Evolutionary conservation across 2,888 invertebrate genomes (phyloP).

Genomic region (Metellina segmentata): DNA sequence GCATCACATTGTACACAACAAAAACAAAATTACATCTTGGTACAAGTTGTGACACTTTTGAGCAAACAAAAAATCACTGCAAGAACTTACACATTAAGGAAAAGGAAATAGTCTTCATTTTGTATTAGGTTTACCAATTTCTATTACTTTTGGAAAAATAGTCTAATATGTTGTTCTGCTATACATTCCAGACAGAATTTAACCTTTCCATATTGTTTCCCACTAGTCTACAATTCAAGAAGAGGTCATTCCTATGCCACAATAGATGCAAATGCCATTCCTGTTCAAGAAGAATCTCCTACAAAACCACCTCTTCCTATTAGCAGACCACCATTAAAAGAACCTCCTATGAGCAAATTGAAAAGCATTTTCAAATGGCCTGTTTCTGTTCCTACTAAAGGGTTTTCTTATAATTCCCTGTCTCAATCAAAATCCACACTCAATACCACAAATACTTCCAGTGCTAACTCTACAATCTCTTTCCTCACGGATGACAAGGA

Average conservation of each 20-base stretch:
- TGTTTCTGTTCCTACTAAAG: constrained; percentile 9
- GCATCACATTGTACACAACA: no score
- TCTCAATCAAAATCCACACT: constrained; percentile 60
- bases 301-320: constrained; percentile 37
- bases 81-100: no score
- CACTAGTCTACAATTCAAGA: constrained; percentile 85
- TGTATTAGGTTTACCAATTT: background rate
- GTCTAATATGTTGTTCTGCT: no score
- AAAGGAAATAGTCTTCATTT: no score
- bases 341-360: constrained; percentile 30
- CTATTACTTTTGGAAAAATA: background rate
- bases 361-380: constrained; percentile 64
- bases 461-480: constrained; percentile 58
- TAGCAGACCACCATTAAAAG: constrained; percentile 55
- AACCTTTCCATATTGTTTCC: constrained; percentile 56
- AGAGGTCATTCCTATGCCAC: constrained; percentile 84
- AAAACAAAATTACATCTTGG: no score
- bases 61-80: no score
- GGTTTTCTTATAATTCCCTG: constrained; percentile 63
- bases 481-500: constrained; percentile 62
- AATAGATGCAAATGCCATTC: constrained; percentile 80
- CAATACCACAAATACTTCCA: constrained; percentile 41
- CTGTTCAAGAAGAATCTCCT: constrained; percentile 23
- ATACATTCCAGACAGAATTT: no score
- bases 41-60: no score